Evolutionary conservation across 2,113 vertebrate species (phyloP).

Genomic region (Typhlomys cinereus): DNA sequence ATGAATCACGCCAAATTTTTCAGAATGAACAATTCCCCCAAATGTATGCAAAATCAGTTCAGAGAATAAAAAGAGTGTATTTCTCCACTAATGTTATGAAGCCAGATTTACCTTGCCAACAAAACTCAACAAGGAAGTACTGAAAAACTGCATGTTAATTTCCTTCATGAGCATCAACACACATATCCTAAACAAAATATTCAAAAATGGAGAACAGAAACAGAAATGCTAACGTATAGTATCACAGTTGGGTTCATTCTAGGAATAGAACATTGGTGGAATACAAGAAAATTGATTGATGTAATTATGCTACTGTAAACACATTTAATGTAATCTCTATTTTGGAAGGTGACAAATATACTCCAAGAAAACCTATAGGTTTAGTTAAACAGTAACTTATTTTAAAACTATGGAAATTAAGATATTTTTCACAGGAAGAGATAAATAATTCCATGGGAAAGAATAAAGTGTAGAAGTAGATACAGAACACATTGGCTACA

Average conservation of each 20-base stretch:
- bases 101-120: not conserved
- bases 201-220: not conserved
- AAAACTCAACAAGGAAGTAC: not conserved
- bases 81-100: not conserved
- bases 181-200: slow-evolving; percentile 8
- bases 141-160: not conserved
- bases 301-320: not conserved
- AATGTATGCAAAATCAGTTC: not conserved
- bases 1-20: slow-evolving; percentile 12
- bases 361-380: not conserved
- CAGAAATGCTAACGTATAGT: not conserved
- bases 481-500: too few relatives aligned
- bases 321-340: slow-evolving; percentile 19
- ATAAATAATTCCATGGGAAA: not conserved
- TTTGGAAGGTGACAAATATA: not conserved
- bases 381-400: not conserved
- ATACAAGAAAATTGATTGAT: not conserved
- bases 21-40: not conserved
- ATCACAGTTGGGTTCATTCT: not conserved
- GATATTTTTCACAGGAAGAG: not conserved
- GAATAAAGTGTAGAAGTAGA: not conserved
- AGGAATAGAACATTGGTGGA: not conserved
- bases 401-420: not conserved
- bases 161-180: not conserved
- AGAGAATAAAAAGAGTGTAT: not conserved